Conservation (phyloP, 1,140 invertebrate species). For the Gyrodactylus salaris region DNA sequence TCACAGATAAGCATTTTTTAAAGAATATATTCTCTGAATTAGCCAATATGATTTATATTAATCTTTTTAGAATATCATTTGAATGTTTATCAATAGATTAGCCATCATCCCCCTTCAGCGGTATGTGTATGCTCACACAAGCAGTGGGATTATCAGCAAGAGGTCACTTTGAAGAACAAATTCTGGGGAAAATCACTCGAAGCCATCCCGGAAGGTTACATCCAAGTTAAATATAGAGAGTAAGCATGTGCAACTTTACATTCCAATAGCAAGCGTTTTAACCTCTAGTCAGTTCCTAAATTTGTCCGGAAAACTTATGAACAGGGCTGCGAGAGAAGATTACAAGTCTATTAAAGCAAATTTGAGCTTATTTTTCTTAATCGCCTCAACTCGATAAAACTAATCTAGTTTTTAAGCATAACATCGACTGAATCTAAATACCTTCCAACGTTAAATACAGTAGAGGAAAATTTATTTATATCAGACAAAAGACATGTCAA, state of each 20-base stretch:
- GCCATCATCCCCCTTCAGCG: slow-evolving; percentile 19
- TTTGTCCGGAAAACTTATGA: too few relatives aligned
- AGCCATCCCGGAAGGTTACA: slow-evolving; percentile 20
- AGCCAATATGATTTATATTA: neutral
- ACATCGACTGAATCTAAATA: too few relatives aligned
- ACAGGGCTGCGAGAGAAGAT: neutral
- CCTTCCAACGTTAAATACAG: too few relatives aligned
- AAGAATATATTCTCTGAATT: neutral
- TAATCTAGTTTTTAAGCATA: too few relatives aligned
- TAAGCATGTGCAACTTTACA: slow-evolving; percentile 11
- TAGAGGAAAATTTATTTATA: too few relatives aligned
- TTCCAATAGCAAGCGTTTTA: too few relatives aligned
- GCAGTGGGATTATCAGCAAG: slow-evolving; percentile 42
- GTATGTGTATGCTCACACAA: slow-evolving; percentile 19
- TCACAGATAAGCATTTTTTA: too few relatives aligned
- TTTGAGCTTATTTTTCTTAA: too few relatives aligned
- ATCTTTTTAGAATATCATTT: neutral
- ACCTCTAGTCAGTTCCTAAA: too few relatives aligned
- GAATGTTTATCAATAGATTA: slow-evolving; percentile 12
- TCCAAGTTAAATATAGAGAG: slow-evolving; percentile 22
- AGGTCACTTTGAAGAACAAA: slow-evolving; percentile 19
- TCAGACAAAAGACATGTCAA: too few relatives aligned
- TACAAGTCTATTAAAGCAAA: slow-evolving; percentile 4
- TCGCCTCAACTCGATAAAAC: too few relatives aligned
- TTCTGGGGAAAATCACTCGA: slow-evolving; percentile 24